Evolutionary conservation across 2,797 vertebrate genomes (phyloP).

Genomic region (Sylvia borin): DNA sequence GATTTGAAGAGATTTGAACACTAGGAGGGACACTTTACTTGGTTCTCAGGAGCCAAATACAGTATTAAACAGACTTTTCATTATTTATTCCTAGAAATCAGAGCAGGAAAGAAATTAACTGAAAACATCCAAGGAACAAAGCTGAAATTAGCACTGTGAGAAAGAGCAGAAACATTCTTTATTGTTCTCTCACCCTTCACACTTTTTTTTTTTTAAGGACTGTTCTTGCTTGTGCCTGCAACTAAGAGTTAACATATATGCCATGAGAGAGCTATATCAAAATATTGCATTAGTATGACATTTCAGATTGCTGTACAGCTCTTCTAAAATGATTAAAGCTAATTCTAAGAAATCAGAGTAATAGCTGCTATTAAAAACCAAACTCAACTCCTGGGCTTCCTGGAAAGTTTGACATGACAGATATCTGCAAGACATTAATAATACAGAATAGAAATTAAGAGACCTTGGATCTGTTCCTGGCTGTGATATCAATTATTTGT

Average conservation of each 20-base stretch:
- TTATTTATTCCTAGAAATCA: background rate
- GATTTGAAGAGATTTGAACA: background rate
- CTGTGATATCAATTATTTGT: constrained; percentile 14
- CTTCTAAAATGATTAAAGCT: constrained; percentile 61
- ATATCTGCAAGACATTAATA: constrained; percentile 59
- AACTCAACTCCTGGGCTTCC: constrained; percentile 52
- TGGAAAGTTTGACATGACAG: constrained; percentile 65
- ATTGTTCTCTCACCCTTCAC: background rate
- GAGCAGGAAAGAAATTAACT: background rate
- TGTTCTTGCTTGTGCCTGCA: background rate
- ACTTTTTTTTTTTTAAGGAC: background rate
- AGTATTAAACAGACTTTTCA: background rate
- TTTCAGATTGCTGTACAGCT: constrained; percentile 59
- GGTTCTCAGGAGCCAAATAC: background rate
- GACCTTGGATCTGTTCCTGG: constrained; percentile 15
- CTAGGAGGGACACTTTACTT: background rate
- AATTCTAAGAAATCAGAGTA: constrained; percentile 70
- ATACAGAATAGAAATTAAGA: constrained; percentile 41
- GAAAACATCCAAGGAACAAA: background rate
- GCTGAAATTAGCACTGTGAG: background rate
- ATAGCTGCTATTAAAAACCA: constrained; percentile 61
- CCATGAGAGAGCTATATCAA: constrained; percentile 19
- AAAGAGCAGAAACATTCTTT: background rate
- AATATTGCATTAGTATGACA: constrained; percentile 56
- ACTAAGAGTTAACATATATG: constrained; percentile 24